Evolutionary conservation across 2,113 vertebrate species (phyloP), one percentile per base, ranked within the genome.

Genomic region (Phaethornis superciliosus): DNA sequence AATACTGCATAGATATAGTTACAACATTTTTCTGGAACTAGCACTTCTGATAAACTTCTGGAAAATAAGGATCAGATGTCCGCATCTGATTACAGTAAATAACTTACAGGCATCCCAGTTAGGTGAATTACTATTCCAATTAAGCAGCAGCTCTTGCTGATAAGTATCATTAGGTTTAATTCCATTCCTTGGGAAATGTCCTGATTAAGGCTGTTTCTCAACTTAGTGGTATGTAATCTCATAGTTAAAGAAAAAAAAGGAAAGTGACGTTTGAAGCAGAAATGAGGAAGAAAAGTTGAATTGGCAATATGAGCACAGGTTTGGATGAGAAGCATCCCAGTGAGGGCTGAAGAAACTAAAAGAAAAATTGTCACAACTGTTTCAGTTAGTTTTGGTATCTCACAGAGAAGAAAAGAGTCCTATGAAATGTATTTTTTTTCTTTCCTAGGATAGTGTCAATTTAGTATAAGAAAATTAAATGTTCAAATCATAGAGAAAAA

Each of bases 101-200:
- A 89, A 93, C 95, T 96, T 93, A 91, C 94, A 90, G 92, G 92
- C 91, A 96, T 94, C 71, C 75, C 85, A 81, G 94, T 96, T 96
- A 96, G 96, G 82, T 21, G 10, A 97, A 95, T 97, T 93, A 87
- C 89, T 88, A 90, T 92, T 67, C 92, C 92, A 96, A 96, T 97
- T 96, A 96, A 96, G 83, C 64, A 88, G 77, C 83, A 92, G n/a
- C 90, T 96, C 93, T 96, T 91, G 71, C 60, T 93, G 93, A 83
- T 96, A 94, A 96, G 89, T 97, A 91, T 92, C 89, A 94, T 97
- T 95, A 95, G n/a, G 68, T 93, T 97, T 96, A 96, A 96, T 94
- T 94, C 92, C 72, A 79, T 91, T 97, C 88, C 94, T 83, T 93
- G 74, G 70, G 82, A 97, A 96, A 96, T 92, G 62, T 86, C 71